Percentiles rank a stretch among this genome's conserved stretches.
phyloP scores from a whole-genome alignment of 2,113 vertebrate genomes.

The Tor tambroides region DNA sequence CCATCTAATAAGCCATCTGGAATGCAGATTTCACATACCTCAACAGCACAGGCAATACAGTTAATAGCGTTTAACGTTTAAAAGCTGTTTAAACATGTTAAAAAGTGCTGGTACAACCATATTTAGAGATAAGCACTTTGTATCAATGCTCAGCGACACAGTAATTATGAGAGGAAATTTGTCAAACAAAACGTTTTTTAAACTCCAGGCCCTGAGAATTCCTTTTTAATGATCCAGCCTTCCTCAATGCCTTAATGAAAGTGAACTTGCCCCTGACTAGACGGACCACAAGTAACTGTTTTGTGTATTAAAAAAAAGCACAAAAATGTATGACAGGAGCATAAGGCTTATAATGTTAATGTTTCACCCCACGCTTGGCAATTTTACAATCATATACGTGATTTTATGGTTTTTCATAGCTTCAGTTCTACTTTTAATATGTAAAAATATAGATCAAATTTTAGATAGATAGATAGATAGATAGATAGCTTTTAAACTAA shows the following conservation, averaged over 20 bases:
- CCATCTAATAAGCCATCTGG: constrained; percentile 56
- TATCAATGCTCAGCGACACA: constrained; percentile 18
- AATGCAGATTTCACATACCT: constrained; percentile 56
- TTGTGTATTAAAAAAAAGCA: neutral
- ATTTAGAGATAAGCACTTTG: constrained; percentile 36
- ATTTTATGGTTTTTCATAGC: neutral
- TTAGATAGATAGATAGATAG: too few species aligned
- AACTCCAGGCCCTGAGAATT: constrained; percentile 10
- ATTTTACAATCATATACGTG: neutral
- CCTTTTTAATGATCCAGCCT: constrained; percentile 5
- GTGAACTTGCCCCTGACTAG: neutral
- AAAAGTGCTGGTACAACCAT: constrained; percentile 29
- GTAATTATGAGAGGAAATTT: constrained; percentile 34
- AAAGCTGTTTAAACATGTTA: constrained; percentile 44
- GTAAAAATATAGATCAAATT: too few species aligned
- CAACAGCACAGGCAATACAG: constrained; percentile 46
- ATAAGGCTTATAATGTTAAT: neutral
- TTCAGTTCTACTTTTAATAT: too few species aligned
- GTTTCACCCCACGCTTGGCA: neutral
- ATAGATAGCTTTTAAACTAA: too few species aligned
- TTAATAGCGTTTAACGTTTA: constrained; percentile 45
- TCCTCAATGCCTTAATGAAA: constrained; percentile 16
- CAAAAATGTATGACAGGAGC: neutral
- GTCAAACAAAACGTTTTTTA: constrained; percentile 25
- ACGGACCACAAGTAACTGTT: neutral